Evolutionary conservation across 2,113 vertebrate genomes (phyloP), one percentile per base, ranked within the genome.

Genomic region (Rhegmatorhina hoffmannsi): DNA sequence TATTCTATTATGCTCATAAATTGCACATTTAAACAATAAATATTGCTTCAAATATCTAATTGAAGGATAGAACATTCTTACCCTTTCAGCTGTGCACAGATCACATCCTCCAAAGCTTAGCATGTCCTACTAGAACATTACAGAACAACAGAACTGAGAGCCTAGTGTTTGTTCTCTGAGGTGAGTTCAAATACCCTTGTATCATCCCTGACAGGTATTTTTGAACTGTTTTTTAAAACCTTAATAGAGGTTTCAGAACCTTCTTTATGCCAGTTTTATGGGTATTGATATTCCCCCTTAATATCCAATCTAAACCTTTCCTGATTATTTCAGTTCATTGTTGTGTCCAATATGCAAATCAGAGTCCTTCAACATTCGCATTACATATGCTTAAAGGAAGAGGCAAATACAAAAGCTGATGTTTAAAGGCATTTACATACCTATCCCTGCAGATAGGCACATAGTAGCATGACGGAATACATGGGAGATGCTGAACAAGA

Each of bases 131-230:
- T 3, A 55, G 43, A 79, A 47, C 23, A 56, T 13, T 16, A 13
- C 0, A 86, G 86, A 84, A 70, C 15, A 40, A 29, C 13, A 76
- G 46, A 34, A 56, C 66, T 31, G 53, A 72, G 38, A 80, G 21
- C 50, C 59, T 58, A 25, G 56, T 34, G 86, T 63, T 90, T 47
- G 79, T 81, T 28, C 84, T 91, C 81, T 46, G 69, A 94, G 92
- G 77, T 84, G 87, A 33, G 69, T 78, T 92, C 87, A 95, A 94
- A 84, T 88, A 92, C 86, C 89, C 53, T 94, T 94, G 2, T 12
- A 52, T 67, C 69, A 90, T 73, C 84, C 80, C 84, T 84, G 72
- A 89, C 77, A 76, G 69, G 25, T 82, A 33, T 59, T 66, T 78
- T 28, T 44, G 11, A 84, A 31, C 49, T 70, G 10, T 25, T 87